Evolutionary conservation across 2,113 vertebrate species (phyloP).

Genomic region (Callipepla squamata): DNA sequence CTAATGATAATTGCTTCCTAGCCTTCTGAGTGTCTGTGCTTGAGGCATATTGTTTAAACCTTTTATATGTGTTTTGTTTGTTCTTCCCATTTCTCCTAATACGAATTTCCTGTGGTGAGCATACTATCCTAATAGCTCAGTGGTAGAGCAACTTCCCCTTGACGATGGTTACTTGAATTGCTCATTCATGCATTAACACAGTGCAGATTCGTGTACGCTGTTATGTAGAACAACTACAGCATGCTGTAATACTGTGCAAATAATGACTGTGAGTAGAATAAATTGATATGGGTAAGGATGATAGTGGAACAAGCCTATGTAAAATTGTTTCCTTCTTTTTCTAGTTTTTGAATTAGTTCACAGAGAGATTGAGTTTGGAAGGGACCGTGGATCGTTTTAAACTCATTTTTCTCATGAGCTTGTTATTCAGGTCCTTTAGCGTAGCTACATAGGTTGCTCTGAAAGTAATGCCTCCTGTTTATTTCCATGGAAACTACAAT

Average conservation of each 20-base stretch:
- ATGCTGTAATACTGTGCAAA: not conserved
- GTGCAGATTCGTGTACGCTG: not conserved
- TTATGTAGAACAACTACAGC: not conserved
- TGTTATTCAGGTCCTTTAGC: not conserved
- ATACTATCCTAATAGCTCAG: not conserved
- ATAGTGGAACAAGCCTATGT: not conserved
- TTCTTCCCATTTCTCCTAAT: not conserved
- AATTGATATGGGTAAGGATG: not conserved
- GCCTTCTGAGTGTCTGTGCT: not conserved
- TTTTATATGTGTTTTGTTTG: rapidly evolving
- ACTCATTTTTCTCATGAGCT: not conserved
- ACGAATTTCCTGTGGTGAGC: not conserved
- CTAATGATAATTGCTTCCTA: not conserved
- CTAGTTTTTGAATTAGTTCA: not conserved
- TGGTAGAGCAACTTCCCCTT: not conserved
- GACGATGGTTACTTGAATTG: not conserved
- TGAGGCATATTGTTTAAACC: not conserved
- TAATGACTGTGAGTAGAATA: not conserved
- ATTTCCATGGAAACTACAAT: not conserved
- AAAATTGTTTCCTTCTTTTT: not conserved
- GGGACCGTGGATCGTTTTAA: not conserved
- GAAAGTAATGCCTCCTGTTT: not conserved
- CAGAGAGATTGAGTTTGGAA: not conserved
- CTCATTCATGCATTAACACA: not conserved
- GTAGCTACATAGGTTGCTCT: not conserved